Evolutionary conservation across 2,888 invertebrate species (phyloP).

Genomic region (Xestia c-nigrum): DNA sequence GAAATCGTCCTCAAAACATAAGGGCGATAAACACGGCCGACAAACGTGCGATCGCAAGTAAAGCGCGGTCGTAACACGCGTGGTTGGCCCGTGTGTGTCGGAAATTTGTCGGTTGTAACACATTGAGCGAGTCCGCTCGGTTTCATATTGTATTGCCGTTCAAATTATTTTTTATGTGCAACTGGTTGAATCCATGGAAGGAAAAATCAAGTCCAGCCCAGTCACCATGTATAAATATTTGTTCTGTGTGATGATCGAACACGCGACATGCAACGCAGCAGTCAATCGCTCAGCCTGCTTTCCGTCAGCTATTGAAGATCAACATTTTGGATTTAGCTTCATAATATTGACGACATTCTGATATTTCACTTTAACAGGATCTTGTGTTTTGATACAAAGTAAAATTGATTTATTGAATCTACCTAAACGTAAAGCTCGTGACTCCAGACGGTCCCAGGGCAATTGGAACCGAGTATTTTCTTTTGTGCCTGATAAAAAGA

Average conservation of each 20-base stretch:
- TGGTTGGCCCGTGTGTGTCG: conserved; percentile 26
- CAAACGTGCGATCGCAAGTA: conserved; percentile 42
- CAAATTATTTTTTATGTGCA: conserved; percentile 26
- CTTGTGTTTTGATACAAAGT: conserved; percentile 7
- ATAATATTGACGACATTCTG: background rate
- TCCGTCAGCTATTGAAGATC: no score
- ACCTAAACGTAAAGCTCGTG: conserved; percentile 7
- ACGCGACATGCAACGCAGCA: no score
- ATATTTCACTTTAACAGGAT: background rate
- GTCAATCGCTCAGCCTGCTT: no score
- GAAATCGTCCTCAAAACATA: conserved; percentile 29
- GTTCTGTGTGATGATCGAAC: no score
- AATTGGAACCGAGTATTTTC: conserved; percentile 13
- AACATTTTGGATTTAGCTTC: background rate
- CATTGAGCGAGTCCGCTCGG: conserved; percentile 19
- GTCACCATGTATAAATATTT: no score
- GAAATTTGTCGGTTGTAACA: conserved; percentile 35
- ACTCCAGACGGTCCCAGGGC: conserved; percentile 12
- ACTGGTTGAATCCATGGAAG: conserved; percentile 34
- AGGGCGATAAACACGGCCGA: conserved; percentile 32
- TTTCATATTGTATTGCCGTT: conserved; percentile 31
- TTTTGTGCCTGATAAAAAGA: conserved; percentile 18
- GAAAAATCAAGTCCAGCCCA: no score
- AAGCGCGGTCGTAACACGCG: conserved; percentile 42
- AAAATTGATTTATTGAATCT: conserved; percentile 18